phyloP scores from a whole-genome alignment of 1,140 invertebrate species.

The Parapsyche elsis region DNA sequence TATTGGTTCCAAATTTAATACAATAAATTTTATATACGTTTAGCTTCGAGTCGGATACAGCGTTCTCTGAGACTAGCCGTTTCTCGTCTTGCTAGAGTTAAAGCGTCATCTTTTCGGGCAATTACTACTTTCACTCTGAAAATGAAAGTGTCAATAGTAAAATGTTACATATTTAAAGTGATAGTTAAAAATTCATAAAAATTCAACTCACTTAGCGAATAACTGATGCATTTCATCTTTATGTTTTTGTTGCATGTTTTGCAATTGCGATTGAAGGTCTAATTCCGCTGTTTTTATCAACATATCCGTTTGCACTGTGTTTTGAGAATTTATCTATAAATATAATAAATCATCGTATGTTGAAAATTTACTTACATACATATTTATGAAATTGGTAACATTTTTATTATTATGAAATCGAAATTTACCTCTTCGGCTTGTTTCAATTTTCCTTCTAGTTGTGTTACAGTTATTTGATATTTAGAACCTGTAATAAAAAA shows the following conservation, averaged over 20 bases:
- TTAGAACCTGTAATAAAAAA: slow-evolving; percentile 46
- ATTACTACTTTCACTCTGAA: slow-evolving; percentile 81
- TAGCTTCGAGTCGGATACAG: slow-evolving; percentile 75
- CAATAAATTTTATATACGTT: slow-evolving; percentile 28
- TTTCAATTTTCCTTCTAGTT: slow-evolving; percentile 64
- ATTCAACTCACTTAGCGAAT: slow-evolving; percentile 49
- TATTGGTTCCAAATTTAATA: neutral
- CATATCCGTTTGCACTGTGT: slow-evolving; percentile 43
- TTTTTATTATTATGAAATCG: no score
- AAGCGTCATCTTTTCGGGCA: slow-evolving; percentile 79
- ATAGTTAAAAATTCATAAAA: neutral
- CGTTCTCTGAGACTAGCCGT: slow-evolving; percentile 74
- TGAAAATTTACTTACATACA: neutral
- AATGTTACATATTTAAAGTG: neutral
- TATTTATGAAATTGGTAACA: no score
- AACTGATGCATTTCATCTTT: slow-evolving; percentile 56
- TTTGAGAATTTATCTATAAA: slow-evolving; percentile 59
- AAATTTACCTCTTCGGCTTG: slow-evolving; percentile 64
- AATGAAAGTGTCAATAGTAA: slow-evolving; percentile 35
- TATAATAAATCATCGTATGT: slow-evolving; percentile 39
- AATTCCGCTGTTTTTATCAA: slow-evolving; percentile 43
- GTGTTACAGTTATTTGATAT: slow-evolving; percentile 59
- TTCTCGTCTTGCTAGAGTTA: slow-evolving; percentile 76
- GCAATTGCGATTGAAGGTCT: slow-evolving; percentile 39
- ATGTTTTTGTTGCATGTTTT: slow-evolving; percentile 49